These are phyloP conservation scores for Anoplius nigerrimus DNA, from an alignment of 2,888 invertebrate genomes.

Conservation along the genomic window DNA sequence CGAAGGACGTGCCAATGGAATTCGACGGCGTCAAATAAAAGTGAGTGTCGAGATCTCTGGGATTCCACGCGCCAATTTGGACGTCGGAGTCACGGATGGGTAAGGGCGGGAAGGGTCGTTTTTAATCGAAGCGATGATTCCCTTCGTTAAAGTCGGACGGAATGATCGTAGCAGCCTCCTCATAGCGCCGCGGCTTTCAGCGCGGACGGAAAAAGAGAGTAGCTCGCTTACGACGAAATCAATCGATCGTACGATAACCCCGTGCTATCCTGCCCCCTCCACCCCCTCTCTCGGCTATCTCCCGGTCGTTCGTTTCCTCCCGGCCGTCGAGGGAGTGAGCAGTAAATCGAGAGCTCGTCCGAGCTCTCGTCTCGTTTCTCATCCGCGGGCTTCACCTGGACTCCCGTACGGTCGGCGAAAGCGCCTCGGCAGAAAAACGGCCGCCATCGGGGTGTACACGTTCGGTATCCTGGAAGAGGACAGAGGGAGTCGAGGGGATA, in stretches of 20 bases:
- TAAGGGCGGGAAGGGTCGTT: background rate
- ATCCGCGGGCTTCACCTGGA: constrained; percentile 15
- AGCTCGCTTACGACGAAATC: constrained; percentile 31
- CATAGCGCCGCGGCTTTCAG: constrained; percentile 1
- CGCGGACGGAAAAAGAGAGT: background rate
- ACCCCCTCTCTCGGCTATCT: too few species aligned
- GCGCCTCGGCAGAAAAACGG: background rate
- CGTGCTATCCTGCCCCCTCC: constrained; percentile 21
- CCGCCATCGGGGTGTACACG: background rate
- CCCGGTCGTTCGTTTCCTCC: constrained; percentile 21
- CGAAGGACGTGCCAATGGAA: too few species aligned
- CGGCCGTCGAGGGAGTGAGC: constrained; percentile 32
- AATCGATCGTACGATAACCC: constrained; percentile 40
- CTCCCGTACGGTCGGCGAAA: background rate
- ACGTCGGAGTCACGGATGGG: background rate
- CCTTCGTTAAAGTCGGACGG: too few species aligned
- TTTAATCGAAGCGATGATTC: background rate
- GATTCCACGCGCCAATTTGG: too few species aligned
- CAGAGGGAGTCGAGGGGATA: background rate
- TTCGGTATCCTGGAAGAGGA: background rate
- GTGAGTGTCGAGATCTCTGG: too few species aligned
- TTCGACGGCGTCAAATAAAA: too few species aligned
- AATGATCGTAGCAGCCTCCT: too few species aligned
- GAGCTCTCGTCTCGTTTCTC: constrained; percentile 27
- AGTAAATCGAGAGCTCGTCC: constrained; percentile 43